These are phyloP conservation scores for Mormyrus proboscirostris DNA, from an alignment of 2,797 vertebrate genomes.

Conservation along the genomic window DNA sequence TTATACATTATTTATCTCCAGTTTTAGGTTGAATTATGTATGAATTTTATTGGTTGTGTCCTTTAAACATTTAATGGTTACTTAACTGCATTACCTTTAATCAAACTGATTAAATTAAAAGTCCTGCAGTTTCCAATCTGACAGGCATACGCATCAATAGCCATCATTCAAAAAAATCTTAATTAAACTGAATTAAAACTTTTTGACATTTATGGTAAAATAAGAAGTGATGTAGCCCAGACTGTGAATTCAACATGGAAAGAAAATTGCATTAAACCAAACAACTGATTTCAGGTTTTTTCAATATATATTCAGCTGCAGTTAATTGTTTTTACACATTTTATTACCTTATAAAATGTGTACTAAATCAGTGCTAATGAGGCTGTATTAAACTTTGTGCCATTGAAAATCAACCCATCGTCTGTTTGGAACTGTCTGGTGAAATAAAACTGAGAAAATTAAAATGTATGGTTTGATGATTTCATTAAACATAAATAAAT, in stretches of 20 bases:
- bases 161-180: neutral
- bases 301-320: too few relatives aligned
- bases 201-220: too few relatives aligned
- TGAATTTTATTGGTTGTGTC: neutral
- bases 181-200: neutral
- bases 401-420: neutral
- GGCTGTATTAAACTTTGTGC: neutral
- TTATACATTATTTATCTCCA: neutral
- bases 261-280: too few relatives aligned
- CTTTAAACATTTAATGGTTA: neutral
- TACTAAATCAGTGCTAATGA: neutral
- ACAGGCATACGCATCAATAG: neutral
- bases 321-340: neutral
- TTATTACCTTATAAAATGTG: neutral
- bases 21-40: neutral
- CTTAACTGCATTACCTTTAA: neutral
- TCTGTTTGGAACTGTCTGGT: neutral
- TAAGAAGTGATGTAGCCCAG: neutral
- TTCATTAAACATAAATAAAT: neutral
- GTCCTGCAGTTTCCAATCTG: too few relatives aligned
- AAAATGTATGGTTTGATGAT: neutral
- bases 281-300: too few relatives aligned
- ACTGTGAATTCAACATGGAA: too few relatives aligned
- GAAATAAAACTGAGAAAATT: neutral
- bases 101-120: too few relatives aligned